Conservation (phyloP, 2,797 vertebrate species). For the Pseudotriccus pelzelni region DNA sequence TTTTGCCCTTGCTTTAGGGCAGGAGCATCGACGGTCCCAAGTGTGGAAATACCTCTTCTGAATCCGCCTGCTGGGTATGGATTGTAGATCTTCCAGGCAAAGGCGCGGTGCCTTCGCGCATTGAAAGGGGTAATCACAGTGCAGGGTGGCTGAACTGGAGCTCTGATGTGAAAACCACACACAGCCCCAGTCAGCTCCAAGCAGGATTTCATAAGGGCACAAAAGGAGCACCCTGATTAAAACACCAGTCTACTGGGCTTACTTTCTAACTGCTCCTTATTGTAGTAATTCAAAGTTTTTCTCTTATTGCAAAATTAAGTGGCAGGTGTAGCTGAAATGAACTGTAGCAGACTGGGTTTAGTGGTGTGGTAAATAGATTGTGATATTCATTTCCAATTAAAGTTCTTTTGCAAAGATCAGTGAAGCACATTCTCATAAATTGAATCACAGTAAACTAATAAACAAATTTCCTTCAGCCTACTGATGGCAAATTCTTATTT, state of each 20-base stretch:
- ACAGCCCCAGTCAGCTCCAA: not conserved
- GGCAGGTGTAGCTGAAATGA: conserved; percentile 80
- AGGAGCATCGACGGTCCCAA: not conserved
- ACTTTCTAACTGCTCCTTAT: conserved; percentile 10
- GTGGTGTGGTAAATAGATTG: conserved; percentile 78
- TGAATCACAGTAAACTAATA: conserved; percentile 78
- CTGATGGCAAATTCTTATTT: conserved; percentile 77
- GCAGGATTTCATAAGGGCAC: not conserved
- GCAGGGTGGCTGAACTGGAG: not conserved
- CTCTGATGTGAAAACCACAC: not conserved
- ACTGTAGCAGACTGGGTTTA: conserved; percentile 70
- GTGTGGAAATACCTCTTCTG: not conserved
- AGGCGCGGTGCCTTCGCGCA: not conserved
- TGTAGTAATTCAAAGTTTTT: conserved; percentile 65
- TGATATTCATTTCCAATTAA: conserved; percentile 81
- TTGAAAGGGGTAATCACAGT: not conserved
- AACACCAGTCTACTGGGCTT: not conserved
- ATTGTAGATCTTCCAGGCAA: not conserved
- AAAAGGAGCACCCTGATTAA: not conserved
- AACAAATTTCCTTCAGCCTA: conserved; percentile 71
- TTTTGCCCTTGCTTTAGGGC: not conserved
- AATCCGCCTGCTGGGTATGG: not conserved
- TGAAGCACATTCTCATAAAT: conserved; percentile 78
- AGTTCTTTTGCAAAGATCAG: conserved; percentile 78
- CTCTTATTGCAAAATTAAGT: conserved; percentile 70